phyloP scores from a whole-genome alignment of 2,797 vertebrate species.

The Cryptoprocta ferox region DNA sequence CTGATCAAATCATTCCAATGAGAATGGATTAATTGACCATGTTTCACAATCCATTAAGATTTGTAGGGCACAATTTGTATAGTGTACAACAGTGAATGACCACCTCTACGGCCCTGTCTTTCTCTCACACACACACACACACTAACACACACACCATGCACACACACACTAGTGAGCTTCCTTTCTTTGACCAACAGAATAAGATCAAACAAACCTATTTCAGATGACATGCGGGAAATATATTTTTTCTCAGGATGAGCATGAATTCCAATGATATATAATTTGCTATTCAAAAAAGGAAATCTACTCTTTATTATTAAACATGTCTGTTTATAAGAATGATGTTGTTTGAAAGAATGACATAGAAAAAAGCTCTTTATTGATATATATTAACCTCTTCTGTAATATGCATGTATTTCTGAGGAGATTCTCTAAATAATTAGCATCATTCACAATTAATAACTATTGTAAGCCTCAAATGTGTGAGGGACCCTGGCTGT shows the following conservation, averaged over 20 bases:
- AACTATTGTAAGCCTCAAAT: not conserved
- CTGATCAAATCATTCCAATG: not conserved
- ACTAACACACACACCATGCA: no score
- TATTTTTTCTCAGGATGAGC: conserved; percentile 21
- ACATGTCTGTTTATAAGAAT: not conserved
- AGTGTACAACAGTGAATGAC: not conserved
- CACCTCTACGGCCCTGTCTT: not conserved
- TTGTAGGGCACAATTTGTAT: not conserved
- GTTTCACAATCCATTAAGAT: not conserved
- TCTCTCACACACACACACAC: not conserved
- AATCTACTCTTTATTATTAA: not conserved
- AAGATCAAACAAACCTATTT: not conserved
- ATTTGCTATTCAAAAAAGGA: not conserved
- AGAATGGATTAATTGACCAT: not conserved
- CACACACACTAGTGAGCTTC: not conserved
- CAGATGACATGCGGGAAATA: not conserved
- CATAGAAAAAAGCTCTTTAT: not conserved
- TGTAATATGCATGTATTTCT: not conserved
- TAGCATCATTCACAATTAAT: not conserved
- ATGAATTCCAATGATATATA: not conserved
- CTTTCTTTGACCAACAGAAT: not conserved
- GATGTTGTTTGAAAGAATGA: not conserved
- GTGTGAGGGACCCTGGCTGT: not conserved
- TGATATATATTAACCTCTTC: not conserved
- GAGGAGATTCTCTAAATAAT: not conserved